Base-by-base conservation (phyloP, 2,888 invertebrate species). In the Aporophyla lueneburgensis region DNA sequence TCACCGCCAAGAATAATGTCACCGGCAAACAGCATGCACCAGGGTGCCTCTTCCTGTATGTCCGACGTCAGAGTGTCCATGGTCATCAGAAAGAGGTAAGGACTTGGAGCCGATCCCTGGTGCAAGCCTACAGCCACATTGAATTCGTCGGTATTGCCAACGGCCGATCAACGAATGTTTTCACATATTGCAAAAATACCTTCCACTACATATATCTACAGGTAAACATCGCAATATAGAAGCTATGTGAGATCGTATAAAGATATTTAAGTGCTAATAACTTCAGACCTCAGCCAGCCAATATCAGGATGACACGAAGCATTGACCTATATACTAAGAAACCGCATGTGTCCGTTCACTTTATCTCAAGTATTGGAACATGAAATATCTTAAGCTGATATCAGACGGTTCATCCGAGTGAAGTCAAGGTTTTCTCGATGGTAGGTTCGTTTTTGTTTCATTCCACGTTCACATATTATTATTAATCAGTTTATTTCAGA, bases 331-430 rank as follows among this genome's bases (percentile, higher is more conserved):
- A 46, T 78, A 58, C 51, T 58, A 33, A 49, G 56, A 63, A 58
- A 81, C 74, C 80, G 71, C 51, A 59, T 54, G 27, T 70, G 53
- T 70, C 19, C 58, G 54, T 54, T 59, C 70, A 53, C 51, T 40
- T 81, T 83, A 84, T 73, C 73, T 73, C 58, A 49, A 59, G 58
- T 73, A 67, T 78, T 67, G 53, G 49, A 67, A 72, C 56, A 67
- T 73, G 59, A 73, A 67, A 43, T 71, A 73, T 63, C 43, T 62
- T 62, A 67, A n/a, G 67, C 33, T 67, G 33, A 19, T 33, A 40
- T n/a, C 56, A 56, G 10, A 67, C 56, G 33, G 6, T 67, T n/a
- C 33, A n/a, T 56, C n/a, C 67, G n/a, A 67, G 54, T 53, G 19
- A 59, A 58, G 5, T 59, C 33, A 4, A 10, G 3, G 9, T 59